Percentiles rank a stretch among this genome's conserved stretches.
phyloP scores from a whole-genome alignment of 2,888 invertebrate genomes.

The Aphodius sticticus region DNA sequence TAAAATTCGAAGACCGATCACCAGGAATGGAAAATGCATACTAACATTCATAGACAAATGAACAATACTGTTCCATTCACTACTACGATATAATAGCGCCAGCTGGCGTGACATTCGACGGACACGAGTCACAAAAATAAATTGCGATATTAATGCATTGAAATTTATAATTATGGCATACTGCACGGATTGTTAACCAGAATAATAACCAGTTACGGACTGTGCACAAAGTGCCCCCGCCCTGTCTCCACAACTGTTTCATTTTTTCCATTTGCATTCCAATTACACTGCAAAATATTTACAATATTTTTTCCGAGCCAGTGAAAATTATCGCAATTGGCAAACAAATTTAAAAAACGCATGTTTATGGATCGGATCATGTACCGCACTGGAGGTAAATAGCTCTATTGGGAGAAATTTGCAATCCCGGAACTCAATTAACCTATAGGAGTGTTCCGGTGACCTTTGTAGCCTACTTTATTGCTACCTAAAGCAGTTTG shows the following conservation, averaged over 20 bases:
- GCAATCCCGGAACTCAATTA: constrained; percentile 4
- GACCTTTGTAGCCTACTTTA: constrained; percentile 4
- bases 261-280: not conserved
- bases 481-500: not conserved
- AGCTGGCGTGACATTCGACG: not conserved
- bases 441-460: not conserved
- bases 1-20: not conserved
- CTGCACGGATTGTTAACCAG: not conserved
- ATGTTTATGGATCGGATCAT: not conserved
- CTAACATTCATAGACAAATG: not conserved
- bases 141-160: constrained; percentile 4
- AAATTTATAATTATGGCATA: not conserved
- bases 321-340: not conserved
- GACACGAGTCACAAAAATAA: constrained; percentile 4
- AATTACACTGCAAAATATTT: not conserved
- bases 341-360: not conserved
- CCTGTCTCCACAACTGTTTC: not conserved
- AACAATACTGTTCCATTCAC: not conserved
- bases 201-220: not conserved
- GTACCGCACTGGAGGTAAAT: not conserved
- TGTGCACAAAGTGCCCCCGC: not conserved
- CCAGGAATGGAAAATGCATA: not conserved
- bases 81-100: not conserved
- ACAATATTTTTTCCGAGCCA: not conserved
- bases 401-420: not conserved